Evolutionary conservation across 2,888 invertebrate species (phyloP), one percentile per base, ranked within the genome.

Genomic region (Leucophenga maculata): DNA sequence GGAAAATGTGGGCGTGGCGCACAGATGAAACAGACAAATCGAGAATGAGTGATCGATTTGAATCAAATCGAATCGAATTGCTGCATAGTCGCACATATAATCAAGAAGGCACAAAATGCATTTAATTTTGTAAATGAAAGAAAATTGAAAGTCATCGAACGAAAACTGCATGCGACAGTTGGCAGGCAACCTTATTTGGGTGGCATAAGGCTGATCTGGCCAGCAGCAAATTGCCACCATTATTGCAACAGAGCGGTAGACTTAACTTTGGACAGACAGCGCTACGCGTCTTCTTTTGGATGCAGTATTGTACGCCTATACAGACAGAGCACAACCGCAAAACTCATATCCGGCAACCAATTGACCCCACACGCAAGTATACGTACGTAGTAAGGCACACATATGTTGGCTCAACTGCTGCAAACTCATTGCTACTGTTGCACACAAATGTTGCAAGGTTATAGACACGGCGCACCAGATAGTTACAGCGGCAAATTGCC

Each of bases 1-100:
- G 77, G 77, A 78, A 83, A 78, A 77, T 83, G 77, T 76, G 80
- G 80, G 74, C 72, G 72, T 71, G 66, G 73, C 69, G 52, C 16
- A 31, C 57, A 69, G 57, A 52, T 50, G 4, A 9, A 46, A 26
- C 50, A 50, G 14, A 55, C 50, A 50, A 50, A 50, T 50, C 16
- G 50, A 50, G 18, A 16, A 50, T 39, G 50, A 50, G 50, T 50
- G 50, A 39, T 39, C 39, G 39, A 39, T 11, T 39, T 9, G 39
- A 39, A 6, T 39, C 39, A 9, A 39, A 39, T 11, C 39, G 39
- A 39, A 39, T 39, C 39, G 39, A 39, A 39, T 3, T 9, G 39
- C 8, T 39, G 39, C 39, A 39, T 39, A 39, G 39, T 6, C 22
- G 50, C 48, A 59, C 14, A 46, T 31, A 32, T 26, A 68, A 52